Evolutionary conservation across 2,113 vertebrate species (phyloP), one percentile per base, ranked within the genome.

Genomic region (Protobothrops flavoviridis): DNA sequence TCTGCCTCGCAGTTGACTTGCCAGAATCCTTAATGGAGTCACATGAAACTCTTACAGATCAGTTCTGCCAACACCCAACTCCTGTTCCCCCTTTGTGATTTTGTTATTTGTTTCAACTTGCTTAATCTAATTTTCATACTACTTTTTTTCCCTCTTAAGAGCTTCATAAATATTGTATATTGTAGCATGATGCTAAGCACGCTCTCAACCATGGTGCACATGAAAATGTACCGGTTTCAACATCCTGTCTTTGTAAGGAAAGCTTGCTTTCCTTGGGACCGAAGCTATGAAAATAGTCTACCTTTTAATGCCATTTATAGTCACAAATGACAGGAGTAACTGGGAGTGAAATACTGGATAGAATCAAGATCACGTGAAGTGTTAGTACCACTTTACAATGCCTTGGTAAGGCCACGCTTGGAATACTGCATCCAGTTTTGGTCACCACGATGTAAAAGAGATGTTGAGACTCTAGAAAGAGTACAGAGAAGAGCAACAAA

Each of bases 71-170:
- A 23, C 64, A 74, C 48, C 7, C 48, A 50, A 48, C 64, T 5
- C 64, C 15, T 5, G 4, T 45, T 33, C 55, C 45, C 86, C 59
- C 81, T 23, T 43, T 13, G 26, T 9, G 43, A 59, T 50, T 52
- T 91, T 91, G 23, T 55, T 85, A 17, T 91, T 39, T 85, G 91
- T 87, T 87, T 87, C 85, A 87, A 92, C 81, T 39, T 87, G 85
- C 50, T 87, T n/a, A 13, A 92, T 61, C 26, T 50, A 5, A 59
- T 87, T 87, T 87, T 59, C 91, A 33, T 61, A 45, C 0, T 20
- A 87, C 4, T 64, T 23, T 50, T 52, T 92, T 24, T 9, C 17
- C 17, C 20, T 20, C 74, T 56, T 56, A 1, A 20, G 43, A 12
- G 26, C 26, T n/a, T n/a, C 11, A n/a, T 56, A 55, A 56, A 85